Evolutionary conservation across 2,113 vertebrate genomes (phyloP), one percentile per base, ranked within the genome.

Genomic region (Lates calcarifer): DNA sequence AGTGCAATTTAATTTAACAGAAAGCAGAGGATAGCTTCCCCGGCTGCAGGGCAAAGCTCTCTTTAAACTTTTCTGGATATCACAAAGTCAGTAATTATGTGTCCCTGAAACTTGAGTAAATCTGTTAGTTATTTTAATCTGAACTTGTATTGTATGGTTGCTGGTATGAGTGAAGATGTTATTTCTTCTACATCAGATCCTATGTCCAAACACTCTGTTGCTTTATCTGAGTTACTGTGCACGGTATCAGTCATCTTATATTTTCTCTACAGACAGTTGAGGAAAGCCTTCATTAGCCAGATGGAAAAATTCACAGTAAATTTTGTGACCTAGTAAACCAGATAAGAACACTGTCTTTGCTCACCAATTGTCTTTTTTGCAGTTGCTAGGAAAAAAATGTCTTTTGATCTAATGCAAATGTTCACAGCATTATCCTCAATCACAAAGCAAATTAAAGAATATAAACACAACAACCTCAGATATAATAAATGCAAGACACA

Each of bases 1-100:
- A 6, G 62, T 47, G 53, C 24, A 72, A 70, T 87, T 53, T 87
- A 41, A 84, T 84, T 87, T 85, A 82, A 49, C n/a, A 79, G 69
- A 87, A 85, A 74, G 49, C 37, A 57, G 47, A 63, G 65, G 26
- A 78, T 73, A 82, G 57, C 43, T 74, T 77, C 65, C 29, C 22
- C 26, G 3, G 58, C 82, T 83, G 60, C 45, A 80, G 76, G 82
- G 64, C 47, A 74, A 64, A 66, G 11, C 77, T 80, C 66, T 51
- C 61, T 71, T 79, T 83, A 77, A 82, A 88, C 39, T 35, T 68
- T 61, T 51, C 29, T 18, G 53, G 57, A 75, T 77, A 60, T 84
- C 53, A 70, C 60, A 76, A 81, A 74, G 61, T 81, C 86, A 84
- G 29, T 58, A 74, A 77, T 67, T 75, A 87, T 79, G 37, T 60